phyloP scores from a whole-genome alignment of 2,797 vertebrate genomes.

The Helarctos malayanus region DNA sequence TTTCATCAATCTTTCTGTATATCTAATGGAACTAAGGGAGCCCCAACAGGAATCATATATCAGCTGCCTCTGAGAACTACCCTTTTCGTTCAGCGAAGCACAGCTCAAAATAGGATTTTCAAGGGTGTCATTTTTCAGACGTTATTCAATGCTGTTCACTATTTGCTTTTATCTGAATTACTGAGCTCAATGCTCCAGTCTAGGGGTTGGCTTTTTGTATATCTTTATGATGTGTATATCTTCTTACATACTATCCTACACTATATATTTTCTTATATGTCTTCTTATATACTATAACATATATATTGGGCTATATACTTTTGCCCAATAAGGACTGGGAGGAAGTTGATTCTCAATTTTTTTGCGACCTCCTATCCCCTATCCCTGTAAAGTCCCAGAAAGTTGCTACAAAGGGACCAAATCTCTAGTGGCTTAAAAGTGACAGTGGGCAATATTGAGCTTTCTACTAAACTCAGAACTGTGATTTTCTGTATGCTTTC shows the following conservation, averaged over 20 bases:
- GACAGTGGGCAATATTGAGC: not conserved
- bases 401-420: not conserved
- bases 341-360: not conserved
- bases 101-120: not conserved
- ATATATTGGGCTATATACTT: not conserved
- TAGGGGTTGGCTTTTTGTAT: not conserved
- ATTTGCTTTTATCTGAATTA: constrained; percentile 43
- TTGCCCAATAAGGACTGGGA: not conserved
- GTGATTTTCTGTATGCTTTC: not conserved
- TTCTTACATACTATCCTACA: not conserved
- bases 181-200: not conserved
- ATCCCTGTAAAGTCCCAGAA: not conserved
- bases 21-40: not conserved
- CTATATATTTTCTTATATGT: not conserved
- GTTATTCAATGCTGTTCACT: not conserved
- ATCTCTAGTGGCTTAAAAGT: not conserved
- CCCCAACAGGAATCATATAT: not conserved
- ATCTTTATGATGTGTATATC: not conserved
- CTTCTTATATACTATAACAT: not conserved
- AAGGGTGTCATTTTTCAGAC: not conserved
- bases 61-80: not conserved
- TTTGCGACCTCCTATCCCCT: not conserved
- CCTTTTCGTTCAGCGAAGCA: not conserved
- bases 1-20: not conserved
- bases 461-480: not conserved